A percentile compares a stretch with the other conserved stretches of the same genome.
Conservation (phyloP, 2,113 vertebrate genomes). For the Chloebia gouldiae region DNA sequence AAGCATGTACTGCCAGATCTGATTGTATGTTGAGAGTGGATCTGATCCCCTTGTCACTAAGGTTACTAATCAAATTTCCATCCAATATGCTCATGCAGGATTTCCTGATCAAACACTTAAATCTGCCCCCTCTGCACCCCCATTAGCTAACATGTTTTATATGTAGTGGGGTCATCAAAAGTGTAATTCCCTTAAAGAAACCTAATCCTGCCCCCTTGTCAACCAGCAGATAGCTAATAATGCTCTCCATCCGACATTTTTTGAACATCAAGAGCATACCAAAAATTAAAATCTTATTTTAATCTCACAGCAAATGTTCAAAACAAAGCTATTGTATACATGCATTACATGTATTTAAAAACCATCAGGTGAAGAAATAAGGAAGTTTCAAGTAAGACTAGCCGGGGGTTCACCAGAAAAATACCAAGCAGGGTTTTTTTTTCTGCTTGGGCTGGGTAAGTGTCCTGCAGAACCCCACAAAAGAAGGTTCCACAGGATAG, state of each 20-base stretch:
- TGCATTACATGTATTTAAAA: not conserved
- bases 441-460: not conserved
- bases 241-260: slow-evolving; percentile 58
- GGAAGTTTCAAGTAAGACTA: not conserved
- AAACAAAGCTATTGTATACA: slow-evolving; percentile 44
- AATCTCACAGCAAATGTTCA: slow-evolving; percentile 59
- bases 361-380: slow-evolving; percentile 51
- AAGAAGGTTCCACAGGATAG: not conserved
- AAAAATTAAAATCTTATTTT: slow-evolving; percentile 71
- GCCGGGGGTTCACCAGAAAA: not conserved
- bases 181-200: slow-evolving; percentile 91
- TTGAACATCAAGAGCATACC: slow-evolving; percentile 65
- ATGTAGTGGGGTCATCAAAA: slow-evolving; percentile 88
- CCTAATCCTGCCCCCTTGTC: slow-evolving; percentile 85
- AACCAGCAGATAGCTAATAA: slow-evolving; percentile 77
- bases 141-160: slow-evolving; percentile 96
- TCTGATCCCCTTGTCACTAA: slow-evolving; percentile 88
- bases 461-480: not conserved
- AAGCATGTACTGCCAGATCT: slow-evolving; percentile 85
- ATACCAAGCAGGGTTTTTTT: not conserved
- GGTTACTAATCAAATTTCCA: slow-evolving; percentile 96
- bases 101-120: slow-evolving; percentile 91
- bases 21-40: slow-evolving; percentile 82
- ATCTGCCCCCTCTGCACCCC: slow-evolving; percentile 80
- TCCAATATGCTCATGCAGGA: slow-evolving; percentile 84